Conservation (phyloP, 2,797 vertebrate species). For the Onychomys arenicola region DNA sequence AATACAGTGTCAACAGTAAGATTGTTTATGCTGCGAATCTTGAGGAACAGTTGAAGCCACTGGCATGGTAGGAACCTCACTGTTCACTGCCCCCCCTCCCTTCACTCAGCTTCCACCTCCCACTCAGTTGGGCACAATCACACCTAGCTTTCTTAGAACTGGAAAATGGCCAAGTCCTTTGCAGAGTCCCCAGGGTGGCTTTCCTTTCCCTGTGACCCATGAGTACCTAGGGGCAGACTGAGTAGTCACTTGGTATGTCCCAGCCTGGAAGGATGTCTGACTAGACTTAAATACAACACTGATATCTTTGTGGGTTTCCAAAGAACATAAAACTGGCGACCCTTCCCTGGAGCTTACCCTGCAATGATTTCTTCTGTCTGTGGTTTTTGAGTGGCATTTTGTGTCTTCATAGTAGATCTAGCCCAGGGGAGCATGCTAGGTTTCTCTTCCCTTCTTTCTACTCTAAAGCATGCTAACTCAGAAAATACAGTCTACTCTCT, state of each 20-base stretch:
- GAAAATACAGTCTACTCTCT: neutral
- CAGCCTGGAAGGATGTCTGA: neutral
- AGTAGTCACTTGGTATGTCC: neutral
- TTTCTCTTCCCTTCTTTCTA: neutral
- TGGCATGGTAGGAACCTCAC: neutral
- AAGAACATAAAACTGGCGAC: neutral
- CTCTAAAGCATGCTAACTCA: neutral
- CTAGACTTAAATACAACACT: neutral
- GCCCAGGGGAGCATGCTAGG: neutral
- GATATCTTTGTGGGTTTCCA: constrained; percentile 42
- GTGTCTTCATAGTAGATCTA: constrained; percentile 26
- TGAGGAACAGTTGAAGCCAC: neutral
- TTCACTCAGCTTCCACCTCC: neutral
- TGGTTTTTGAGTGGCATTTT: constrained; percentile 5
- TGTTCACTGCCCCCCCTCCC: neutral
- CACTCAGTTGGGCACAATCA: neutral
- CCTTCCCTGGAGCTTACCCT: neutral
- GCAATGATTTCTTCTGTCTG: neutral
- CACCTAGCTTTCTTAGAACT: neutral
- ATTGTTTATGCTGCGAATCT: neutral
- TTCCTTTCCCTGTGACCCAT: neutral
- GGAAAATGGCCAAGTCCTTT: neutral
- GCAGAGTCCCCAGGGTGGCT: neutral
- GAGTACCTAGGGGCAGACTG: neutral
- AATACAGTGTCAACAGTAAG: neutral